These are phyloP conservation scores for Drosophila watanabei DNA, from an alignment of 1,140 invertebrate species.

Conservation along the genomic window DNA sequence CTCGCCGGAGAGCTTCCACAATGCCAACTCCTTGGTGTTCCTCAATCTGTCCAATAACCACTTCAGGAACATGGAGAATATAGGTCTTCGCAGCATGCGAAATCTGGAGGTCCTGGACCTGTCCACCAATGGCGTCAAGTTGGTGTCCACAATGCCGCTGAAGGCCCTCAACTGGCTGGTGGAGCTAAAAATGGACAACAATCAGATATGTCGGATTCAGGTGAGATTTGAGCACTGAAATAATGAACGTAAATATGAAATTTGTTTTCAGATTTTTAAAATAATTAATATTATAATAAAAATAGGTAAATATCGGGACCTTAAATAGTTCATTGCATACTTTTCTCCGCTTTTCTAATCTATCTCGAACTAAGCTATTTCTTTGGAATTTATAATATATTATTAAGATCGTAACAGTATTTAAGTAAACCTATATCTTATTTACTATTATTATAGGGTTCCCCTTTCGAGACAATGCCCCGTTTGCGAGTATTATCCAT, in stretches of 20 bases:
- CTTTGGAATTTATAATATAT: background rate
- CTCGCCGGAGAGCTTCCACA: slow-evolving; percentile 91
- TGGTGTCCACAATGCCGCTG: slow-evolving; percentile 89
- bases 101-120: slow-evolving; percentile 93
- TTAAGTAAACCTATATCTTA: background rate
- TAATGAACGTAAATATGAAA: background rate
- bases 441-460: slow-evolving; percentile 79
- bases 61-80: slow-evolving; percentile 89
- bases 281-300: no score
- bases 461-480: slow-evolving; percentile 93
- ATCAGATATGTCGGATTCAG: slow-evolving; percentile 90
- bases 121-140: slow-evolving; percentile 91
- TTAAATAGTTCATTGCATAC: no score
- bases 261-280: background rate
- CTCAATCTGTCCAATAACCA: slow-evolving; percentile 94
- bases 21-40: slow-evolving; percentile 91
- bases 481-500: slow-evolving; percentile 92
- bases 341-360: background rate
- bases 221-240: slow-evolving; percentile 48
- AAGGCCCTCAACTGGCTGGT: slow-evolving; percentile 93
- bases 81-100: slow-evolving; percentile 89
- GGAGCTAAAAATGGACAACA: slow-evolving; percentile 92
- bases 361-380: background rate
- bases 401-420: background rate
- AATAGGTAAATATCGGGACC: no score